Base-by-base conservation (phyloP, 1,140 invertebrate genomes). In the Idris sp. region DNA sequence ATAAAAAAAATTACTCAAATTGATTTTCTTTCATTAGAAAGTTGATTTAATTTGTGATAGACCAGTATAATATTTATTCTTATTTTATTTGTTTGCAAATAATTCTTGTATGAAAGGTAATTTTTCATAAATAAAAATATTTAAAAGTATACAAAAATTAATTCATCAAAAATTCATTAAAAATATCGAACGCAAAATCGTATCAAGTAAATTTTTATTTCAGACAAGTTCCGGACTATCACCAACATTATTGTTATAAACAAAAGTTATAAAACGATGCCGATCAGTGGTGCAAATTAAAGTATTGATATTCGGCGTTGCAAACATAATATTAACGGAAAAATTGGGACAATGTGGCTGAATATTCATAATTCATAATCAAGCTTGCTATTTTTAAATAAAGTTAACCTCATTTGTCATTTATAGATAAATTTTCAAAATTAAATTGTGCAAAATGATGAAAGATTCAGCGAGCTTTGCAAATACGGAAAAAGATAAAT, bases 321-420 rank as follows among this genome's bases (percentile, higher is more conserved):
- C n/a, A n/a, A n/a, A n/a, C n/a, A n/a, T n/a, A n/a, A n/a, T n/a
- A n/a, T n/a, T n/a, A 49, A 22, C 0, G 10, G n/a, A n/a, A n/a
- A 38, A 56, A 54, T 41, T 25, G 16, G 16, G 13, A 8, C 18
- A 18, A 31, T 10, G 5, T 18, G 25, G 14, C 10, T 35, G 30
- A 58, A 58, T 35, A 58, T 58, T 58, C 53, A 18, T 36, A 15
- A 1, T 11, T 16, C 10, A 59, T 59, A 59, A 48, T 48, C 26
- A 15, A 43, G 5, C 18, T 28, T 44, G 26, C 18, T n/a, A 38
- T 59, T 59, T 48, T 14, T 18, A 48, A 49, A 22, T 40, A 26
- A 49, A 35, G 56, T 61, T 61, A 59, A 25, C 53, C 15, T 13
- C 13, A 8, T 30, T 43, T 30, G 54, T 48, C 56, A 43, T 31